These are phyloP conservation scores for Stegodyphus dumicola DNA, from an alignment of 1,140 invertebrate species.

Conservation along the genomic window DNA sequence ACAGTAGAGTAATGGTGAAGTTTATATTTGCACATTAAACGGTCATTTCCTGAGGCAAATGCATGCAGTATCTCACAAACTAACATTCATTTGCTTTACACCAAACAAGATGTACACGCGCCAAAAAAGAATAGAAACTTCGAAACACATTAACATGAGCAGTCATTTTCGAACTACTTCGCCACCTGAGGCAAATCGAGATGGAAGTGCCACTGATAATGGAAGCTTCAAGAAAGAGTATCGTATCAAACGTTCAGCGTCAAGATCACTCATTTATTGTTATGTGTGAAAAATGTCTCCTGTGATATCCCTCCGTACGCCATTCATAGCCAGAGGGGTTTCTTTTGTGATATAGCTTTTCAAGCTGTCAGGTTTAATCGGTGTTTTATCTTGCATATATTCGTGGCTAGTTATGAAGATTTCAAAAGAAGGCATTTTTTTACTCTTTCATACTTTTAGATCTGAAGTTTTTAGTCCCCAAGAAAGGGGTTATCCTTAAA, in stretches of 20 bases:
- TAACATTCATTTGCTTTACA: background rate
- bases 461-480: background rate
- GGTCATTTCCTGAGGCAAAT: slow-evolving; percentile 15
- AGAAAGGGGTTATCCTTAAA: background rate
- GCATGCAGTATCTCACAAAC: background rate
- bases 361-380: slow-evolving; percentile 45
- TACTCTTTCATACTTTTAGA: background rate
- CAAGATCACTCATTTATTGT: slow-evolving; percentile 49
- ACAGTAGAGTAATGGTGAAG: too few relatives aligned
- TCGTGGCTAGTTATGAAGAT: slow-evolving; percentile 22
- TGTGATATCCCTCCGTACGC: slow-evolving; percentile 28
- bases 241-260: slow-evolving; percentile 35
- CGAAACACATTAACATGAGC: slow-evolving; percentile 41
- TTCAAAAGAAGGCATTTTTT: slow-evolving; percentile 9
- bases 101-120: background rate
- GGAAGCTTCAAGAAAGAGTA: slow-evolving; percentile 16
- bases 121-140: slow-evolving; percentile 19
- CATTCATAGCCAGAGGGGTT: slow-evolving; percentile 13
- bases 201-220: slow-evolving; percentile 41
- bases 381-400: slow-evolving; percentile 45
- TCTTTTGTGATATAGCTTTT: slow-evolving; percentile 35
- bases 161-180: slow-evolving; percentile 37
- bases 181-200: slow-evolving; percentile 33
- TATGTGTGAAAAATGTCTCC: slow-evolving; percentile 46
- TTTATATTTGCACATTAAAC: slow-evolving; percentile 4